These are phyloP conservation scores for Drosophila repleta DNA, from an alignment of 1,140 invertebrate genomes.

Conservation along the genomic window DNA sequence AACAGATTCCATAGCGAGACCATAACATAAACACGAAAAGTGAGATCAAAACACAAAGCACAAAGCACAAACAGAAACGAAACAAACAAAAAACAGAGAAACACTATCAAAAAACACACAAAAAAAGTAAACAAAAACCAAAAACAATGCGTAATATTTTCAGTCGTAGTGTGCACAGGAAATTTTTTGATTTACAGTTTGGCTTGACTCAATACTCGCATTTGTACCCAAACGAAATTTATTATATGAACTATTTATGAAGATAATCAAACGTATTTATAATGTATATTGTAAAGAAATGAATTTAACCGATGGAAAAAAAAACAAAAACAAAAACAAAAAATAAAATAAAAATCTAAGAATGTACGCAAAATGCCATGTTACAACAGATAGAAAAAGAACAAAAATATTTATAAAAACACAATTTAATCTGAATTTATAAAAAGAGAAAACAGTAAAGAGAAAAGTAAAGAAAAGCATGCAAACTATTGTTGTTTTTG, in stretches of 20 bases:
- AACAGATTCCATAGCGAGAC: conserved; percentile 9
- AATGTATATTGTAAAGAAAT: conserved; percentile 49
- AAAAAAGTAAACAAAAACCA: background rate
- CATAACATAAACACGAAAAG: background rate
- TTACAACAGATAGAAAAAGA: background rate
- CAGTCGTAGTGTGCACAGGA: conserved; percentile 25
- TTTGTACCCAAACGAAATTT: conserved; percentile 73
- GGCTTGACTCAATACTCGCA: conserved; percentile 79
- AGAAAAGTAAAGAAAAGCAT: too few relatives aligned
- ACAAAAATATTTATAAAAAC: background rate
- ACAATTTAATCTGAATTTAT: too few relatives aligned
- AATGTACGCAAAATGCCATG: background rate
- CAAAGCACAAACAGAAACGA: background rate
- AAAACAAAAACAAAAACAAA: too few relatives aligned
- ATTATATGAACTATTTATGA: conserved; percentile 45
- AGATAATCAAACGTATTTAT: conserved; percentile 45
- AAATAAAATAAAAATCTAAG: conserved; percentile 1
- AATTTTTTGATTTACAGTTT: conserved; percentile 36
- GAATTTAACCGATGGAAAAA: conserved; percentile 44
- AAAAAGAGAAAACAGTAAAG: too few relatives aligned
- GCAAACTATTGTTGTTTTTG: too few relatives aligned
- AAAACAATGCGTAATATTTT: conserved; percentile 30
- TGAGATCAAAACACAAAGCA: background rate
- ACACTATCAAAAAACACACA: background rate
- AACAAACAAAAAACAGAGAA: background rate